phyloP scores from a whole-genome alignment of 1,140 invertebrate species.

The Atta cephalotes region DNA sequence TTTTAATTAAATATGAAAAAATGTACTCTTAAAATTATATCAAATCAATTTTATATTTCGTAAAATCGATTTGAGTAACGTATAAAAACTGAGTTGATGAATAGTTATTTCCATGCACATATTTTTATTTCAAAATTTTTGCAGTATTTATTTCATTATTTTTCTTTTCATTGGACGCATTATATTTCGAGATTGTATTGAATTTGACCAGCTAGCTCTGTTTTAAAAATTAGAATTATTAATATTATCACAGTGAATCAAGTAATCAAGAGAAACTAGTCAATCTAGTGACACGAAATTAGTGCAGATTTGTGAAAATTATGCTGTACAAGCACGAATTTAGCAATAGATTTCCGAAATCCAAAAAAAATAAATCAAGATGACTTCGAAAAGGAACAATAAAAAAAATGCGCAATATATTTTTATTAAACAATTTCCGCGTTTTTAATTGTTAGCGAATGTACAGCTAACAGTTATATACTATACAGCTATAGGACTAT shows the following conservation, averaged over 20 bases:
- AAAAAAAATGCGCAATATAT: slow-evolving; percentile 13
- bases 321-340: neutral
- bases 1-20: neutral
- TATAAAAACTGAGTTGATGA: neutral
- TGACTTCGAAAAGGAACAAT: neutral
- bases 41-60: neutral
- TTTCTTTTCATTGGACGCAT: neutral
- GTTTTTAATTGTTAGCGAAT: neutral
- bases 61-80: neutral
- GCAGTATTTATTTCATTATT: neutral
- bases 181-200: slow-evolving; percentile 1
- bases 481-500: neutral
- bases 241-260: neutral
- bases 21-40: neutral
- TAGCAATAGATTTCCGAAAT: neutral
- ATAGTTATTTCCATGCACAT: slow-evolving; percentile 6
- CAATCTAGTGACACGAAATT: neutral
- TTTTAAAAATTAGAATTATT: slow-evolving; percentile 14
- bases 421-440: neutral
- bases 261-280: slow-evolving; percentile 12
- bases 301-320: neutral
- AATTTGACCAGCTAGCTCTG: neutral
- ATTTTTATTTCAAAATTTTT: slow-evolving; percentile 14
- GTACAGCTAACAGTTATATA: neutral
- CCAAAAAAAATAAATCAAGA: neutral